Evolutionary conservation across 2,113 vertebrate species (phyloP), one percentile per base, ranked within the genome.

Genomic region (Pedetes capensis): DNA sequence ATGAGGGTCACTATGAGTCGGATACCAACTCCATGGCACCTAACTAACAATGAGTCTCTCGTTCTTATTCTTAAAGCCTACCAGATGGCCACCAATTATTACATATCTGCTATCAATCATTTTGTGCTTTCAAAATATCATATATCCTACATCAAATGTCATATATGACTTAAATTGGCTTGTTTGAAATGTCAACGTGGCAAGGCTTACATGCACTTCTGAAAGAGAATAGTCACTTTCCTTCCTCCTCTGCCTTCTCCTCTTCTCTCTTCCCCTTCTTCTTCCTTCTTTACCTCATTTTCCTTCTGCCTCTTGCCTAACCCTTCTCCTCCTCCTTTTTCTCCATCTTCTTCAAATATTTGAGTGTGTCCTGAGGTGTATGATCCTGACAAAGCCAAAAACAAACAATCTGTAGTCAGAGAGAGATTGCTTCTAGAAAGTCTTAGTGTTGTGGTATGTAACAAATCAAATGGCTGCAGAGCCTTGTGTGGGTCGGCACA

Each of bases 31-130:
- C n/a, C n/a, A n/a, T n/a, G n/a, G n/a, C n/a, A n/a, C n/a, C n/a
- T n/a, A n/a, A n/a, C 92, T 94, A 68, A 91, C 91, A 96, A 95
- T 82, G 39, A 75, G 4, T 25, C 96, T 91, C 75, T 93, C 94
- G 86, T 93, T 98, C 97, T 97, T 95, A 96, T 97, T 98, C 93
- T 97, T 98, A 95, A 96, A 98, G 98, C 89, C 96, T 97, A 98
- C 98, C 98, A 99, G 99, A 99, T 99, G 99, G 98, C 98, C 98
- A 98, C 97, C 97, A 96, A 96, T 98, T 98, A 99, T 98, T 99
- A 98, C 98, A 98, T 98, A 98, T 98, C 98, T 97, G 98, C 98
- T 98, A 98, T 98, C 98, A 98, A 98, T 99, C 98, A 98, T 96
- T 95, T 79, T 95, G 44, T 94, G 74, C 79, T 96, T 97, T 93